Conservation (phyloP, 2,888 invertebrate species). For the Lamellibrachia satsuma region DNA sequence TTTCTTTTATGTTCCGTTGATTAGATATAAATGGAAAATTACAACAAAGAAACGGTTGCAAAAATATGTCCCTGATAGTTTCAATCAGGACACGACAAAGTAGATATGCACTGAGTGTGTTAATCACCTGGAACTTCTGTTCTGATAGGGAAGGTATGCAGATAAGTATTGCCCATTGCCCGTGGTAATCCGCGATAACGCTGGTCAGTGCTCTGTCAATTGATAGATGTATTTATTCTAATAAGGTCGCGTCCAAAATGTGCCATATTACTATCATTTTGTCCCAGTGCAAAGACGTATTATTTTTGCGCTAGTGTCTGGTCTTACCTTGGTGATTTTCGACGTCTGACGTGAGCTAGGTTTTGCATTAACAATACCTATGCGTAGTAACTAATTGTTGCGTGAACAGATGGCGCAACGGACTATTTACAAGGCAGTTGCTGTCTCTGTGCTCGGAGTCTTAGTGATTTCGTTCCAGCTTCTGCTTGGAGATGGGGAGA, state of each 20-base stretch:
- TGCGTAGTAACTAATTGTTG: neutral
- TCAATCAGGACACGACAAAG: neutral
- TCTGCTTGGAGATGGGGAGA: neutral
- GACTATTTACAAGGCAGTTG: neutral
- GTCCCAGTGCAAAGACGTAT: neutral
- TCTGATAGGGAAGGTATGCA: neutral
- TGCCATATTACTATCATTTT: neutral
- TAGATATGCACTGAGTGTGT: neutral
- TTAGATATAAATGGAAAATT: neutral
- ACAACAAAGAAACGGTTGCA: neutral
- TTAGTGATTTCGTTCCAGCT: neutral
- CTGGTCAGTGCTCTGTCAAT: neutral
- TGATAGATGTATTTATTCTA: neutral
- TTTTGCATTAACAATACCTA: neutral
- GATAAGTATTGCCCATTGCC: constrained; percentile 6
- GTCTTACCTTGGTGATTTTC: neutral
- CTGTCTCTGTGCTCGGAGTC: neutral
- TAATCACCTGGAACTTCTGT: neutral
- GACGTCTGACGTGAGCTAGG: neutral
- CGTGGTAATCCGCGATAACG: neutral
- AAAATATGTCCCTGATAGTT: neutral
- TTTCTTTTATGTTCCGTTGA: no score
- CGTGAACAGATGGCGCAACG: neutral
- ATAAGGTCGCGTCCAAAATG: neutral
- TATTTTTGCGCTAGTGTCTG: neutral